These are phyloP conservation scores for Stigmatopora argus DNA, from an alignment of 2,113 vertebrate species.

Conservation along the genomic window DNA sequence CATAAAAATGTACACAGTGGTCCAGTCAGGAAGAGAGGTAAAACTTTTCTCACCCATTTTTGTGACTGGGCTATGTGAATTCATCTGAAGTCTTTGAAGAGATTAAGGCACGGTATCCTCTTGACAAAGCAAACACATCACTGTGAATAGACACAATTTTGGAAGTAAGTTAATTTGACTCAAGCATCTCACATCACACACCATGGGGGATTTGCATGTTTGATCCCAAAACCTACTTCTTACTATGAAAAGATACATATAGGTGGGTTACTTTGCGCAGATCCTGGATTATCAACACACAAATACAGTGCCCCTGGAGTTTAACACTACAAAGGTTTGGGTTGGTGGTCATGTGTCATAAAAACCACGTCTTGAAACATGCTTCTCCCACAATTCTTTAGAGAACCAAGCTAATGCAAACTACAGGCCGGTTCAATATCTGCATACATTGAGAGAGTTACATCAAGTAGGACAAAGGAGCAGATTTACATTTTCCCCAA, in stretches of 20 bases:
- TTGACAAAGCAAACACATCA: conserved; percentile 38
- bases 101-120: conserved; percentile 47
- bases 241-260: conserved; percentile 28
- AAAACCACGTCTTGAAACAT: not conserved
- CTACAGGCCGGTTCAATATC: not conserved
- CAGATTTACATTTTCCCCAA: no score
- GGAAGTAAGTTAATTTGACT: conserved; percentile 46
- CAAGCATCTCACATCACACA: conserved; percentile 41
- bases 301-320: not conserved
- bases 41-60: conserved; percentile 6
- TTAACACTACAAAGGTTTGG: not conserved
- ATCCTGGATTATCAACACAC: not conserved
- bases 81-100: conserved; percentile 37
- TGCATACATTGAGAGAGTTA: not conserved
- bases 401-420: no score
- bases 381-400: no score
- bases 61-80: conserved; percentile 17
- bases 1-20: conserved; percentile 21
- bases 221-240: conserved; percentile 33
- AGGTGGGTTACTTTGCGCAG: not conserved
- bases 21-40: conserved; percentile 22
- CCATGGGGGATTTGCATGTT: conserved; percentile 18
- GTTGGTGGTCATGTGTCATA: not conserved
- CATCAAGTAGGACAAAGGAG: no score
- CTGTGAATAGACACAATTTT: conserved; percentile 37